Conservation (phyloP, 2,113 vertebrate genomes). For the Rhinogobius similis region DNA sequence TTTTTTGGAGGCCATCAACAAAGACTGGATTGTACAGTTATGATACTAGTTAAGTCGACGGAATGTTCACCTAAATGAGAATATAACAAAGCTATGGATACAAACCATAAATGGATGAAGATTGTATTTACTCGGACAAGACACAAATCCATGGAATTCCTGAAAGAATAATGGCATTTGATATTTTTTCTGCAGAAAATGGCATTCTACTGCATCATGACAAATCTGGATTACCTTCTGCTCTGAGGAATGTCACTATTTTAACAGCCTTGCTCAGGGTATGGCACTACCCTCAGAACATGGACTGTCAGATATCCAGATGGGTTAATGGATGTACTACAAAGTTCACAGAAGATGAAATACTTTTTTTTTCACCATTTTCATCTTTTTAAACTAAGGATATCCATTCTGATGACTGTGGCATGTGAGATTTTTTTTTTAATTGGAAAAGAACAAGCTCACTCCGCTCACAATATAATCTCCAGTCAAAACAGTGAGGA, state of each 20-base stretch:
- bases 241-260: conserved; percentile 41
- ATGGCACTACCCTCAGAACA: not conserved
- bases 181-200: conserved; percentile 24
- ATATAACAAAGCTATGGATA: conserved; percentile 60
- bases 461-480: conserved; percentile 31
- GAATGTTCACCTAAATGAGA: conserved; percentile 69
- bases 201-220: conserved; percentile 4
- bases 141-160: conserved; percentile 24
- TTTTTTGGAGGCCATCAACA: conserved; percentile 67
- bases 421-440: conserved; percentile 19
- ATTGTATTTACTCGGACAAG: conserved; percentile 2
- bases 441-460: conserved; percentile 50
- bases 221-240: conserved; percentile 63
- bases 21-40: conserved; percentile 70
- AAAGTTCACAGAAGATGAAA: conserved; percentile 32
- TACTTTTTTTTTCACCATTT: not conserved
- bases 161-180: conserved; percentile 14
- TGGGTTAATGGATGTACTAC: conserved; percentile 45
- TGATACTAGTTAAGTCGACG: conserved; percentile 39
- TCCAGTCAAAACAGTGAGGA: conserved; percentile 56
- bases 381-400: conserved; percentile 36
- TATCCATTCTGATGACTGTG: conserved; percentile 42
- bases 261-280: conserved; percentile 4
- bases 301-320: conserved; percentile 11
- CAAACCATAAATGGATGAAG: conserved; percentile 27